phyloP scores from a whole-genome alignment of 30 jellyfish, hydroid and myxozoan species.

The Pseudorhiza aurosa region DNA sequence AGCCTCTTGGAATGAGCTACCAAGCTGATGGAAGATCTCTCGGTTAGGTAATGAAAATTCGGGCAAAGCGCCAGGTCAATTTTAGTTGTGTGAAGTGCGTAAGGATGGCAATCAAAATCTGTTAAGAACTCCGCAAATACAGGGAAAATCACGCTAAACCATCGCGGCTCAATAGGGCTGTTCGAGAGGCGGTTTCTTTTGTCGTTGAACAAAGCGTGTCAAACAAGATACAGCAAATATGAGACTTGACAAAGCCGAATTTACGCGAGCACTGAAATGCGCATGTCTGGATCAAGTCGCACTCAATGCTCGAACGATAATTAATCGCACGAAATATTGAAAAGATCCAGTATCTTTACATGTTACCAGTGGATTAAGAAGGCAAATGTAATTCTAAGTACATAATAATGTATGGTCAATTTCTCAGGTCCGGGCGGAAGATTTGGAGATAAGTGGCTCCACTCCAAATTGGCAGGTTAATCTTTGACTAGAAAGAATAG shows the following conservation, averaged over 20 bases:
- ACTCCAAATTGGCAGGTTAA: no score
- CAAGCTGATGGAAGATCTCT: no score
- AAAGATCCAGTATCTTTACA: not conserved
- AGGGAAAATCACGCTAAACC: constrained; percentile 45
- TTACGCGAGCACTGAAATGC: not conserved
- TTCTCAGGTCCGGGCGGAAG: no score
- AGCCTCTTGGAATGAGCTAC: no score
- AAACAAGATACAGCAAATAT: not conserved
- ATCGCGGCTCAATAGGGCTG: constrained; percentile 8
- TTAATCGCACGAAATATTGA: not conserved
- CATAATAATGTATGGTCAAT: no score
- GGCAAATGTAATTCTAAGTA: not conserved
- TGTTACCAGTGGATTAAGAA: constrained; percentile 1
- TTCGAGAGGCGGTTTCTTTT: constrained; percentile 20
- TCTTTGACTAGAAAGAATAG: no score
- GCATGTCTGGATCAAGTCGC: not conserved
- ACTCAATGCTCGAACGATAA: not conserved
- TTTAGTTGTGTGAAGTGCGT: not conserved
- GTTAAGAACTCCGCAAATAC: constrained; percentile 29
- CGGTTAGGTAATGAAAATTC: no score
- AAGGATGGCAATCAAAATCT: constrained; percentile 37
- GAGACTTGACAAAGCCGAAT: constrained; percentile 3
- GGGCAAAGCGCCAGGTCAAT: not conserved
- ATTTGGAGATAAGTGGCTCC: no score
- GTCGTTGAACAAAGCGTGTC: constrained; percentile 5